These are phyloP conservation scores for Notothenia coriiceps DNA, from an alignment of 2,113 vertebrate genomes.

Conservation along the genomic window DNA sequence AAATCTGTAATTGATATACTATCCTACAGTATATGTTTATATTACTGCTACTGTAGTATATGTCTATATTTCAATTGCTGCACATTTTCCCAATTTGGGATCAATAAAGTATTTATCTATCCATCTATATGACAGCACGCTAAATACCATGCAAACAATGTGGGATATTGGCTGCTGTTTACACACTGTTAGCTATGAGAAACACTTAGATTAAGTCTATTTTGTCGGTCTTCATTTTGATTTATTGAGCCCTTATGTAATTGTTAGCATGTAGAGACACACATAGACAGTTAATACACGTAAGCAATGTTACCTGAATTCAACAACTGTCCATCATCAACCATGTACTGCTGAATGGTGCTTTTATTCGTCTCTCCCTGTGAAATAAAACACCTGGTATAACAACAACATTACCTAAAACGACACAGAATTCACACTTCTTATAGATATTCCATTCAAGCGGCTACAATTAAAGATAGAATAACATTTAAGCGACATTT, in stretches of 20 bases:
- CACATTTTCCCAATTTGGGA: no score
- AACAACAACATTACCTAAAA: not conserved
- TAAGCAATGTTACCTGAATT: slow-evolving; percentile 55
- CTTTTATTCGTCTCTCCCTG: slow-evolving; percentile 19
- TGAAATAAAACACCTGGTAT: not conserved
- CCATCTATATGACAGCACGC: not conserved
- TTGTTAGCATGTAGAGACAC: not conserved
- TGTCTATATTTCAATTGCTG: no score
- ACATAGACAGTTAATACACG: not conserved
- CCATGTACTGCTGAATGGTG: not conserved
- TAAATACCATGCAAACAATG: not conserved
- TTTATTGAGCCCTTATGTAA: not conserved
- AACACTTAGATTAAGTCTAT: not conserved
- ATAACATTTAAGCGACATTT: not conserved
- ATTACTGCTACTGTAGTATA: no score
- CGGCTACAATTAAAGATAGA: not conserved
- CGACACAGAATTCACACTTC: rapidly evolving
- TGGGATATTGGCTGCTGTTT: not conserved
- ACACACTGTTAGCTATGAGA: not conserved
- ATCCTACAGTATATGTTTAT: no score
- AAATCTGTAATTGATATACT: no score
- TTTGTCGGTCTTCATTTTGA: rapidly evolving
- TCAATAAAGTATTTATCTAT: no score
- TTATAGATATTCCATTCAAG: not conserved
- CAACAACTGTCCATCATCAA: slow-evolving; percentile 44